phyloP scores from a whole-genome alignment of 1,140 invertebrate species.

The Megalopta genalis region DNA sequence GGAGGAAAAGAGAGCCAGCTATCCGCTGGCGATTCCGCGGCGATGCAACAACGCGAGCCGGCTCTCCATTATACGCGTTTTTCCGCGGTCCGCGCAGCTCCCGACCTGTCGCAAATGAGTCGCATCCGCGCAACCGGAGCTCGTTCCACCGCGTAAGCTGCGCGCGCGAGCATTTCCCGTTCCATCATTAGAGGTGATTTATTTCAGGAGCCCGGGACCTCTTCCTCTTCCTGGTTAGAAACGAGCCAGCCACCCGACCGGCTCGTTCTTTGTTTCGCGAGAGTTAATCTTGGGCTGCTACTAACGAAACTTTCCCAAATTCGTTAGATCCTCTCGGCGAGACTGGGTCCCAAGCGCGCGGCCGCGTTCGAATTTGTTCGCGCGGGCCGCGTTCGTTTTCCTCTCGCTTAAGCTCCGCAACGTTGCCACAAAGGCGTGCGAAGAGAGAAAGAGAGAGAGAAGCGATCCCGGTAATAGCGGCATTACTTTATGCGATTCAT shows the following conservation, averaged over 20 bases:
- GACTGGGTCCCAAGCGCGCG: too few species aligned
- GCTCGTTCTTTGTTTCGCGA: not conserved
- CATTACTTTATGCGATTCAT: conserved; percentile 13
- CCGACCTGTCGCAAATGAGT: conserved; percentile 6
- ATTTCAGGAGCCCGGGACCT: conserved; percentile 13
- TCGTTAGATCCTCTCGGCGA: not conserved
- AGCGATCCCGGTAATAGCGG: conserved; percentile 5
- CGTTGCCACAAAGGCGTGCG: not conserved
- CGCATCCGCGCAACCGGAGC: not conserved
- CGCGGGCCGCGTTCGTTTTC: too few species aligned
- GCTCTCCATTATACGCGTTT: not conserved
- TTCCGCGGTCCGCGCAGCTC: not conserved
- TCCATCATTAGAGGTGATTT: conserved; percentile 40
- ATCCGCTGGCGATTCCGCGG: not conserved
- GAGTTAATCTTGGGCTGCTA: too few species aligned
- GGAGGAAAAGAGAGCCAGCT: too few species aligned
- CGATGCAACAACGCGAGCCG: not conserved
- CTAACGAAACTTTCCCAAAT: conserved; percentile 23
- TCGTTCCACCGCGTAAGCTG: not conserved
- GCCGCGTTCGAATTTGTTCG: not conserved
- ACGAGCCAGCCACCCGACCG: not conserved
- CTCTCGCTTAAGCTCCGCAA: too few species aligned
- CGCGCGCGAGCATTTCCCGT: not conserved
- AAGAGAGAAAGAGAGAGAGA: not conserved
- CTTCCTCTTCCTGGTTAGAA: conserved; percentile 44